Percentiles rank a stretch among this genome's conserved stretches.
phyloP scores from a whole-genome alignment of 2,888 invertebrate genomes.

The Cheiracanthium punctorium region DNA sequence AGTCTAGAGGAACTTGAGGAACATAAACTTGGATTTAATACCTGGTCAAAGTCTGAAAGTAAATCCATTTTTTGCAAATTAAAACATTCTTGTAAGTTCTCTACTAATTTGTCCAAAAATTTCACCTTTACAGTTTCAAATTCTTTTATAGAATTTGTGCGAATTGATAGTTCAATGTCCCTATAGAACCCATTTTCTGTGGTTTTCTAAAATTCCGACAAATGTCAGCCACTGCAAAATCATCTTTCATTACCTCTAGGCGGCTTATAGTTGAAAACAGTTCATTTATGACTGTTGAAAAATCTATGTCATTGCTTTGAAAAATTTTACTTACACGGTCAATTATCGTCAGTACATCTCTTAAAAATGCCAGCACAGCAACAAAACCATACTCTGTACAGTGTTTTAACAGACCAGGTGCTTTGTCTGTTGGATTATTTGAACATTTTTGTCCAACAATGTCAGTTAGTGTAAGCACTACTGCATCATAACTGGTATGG shows the following conservation, averaged over 20 bases:
- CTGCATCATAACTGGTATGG: constrained; percentile 17
- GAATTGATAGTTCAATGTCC: background rate
- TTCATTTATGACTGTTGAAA: constrained; percentile 6
- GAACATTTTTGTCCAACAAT: background rate
- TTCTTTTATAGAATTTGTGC: background rate
- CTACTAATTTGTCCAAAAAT: background rate
- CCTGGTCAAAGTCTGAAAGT: background rate
- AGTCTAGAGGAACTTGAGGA: background rate
- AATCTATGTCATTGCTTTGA: background rate
- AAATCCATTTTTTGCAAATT: background rate
- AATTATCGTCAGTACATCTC: background rate
- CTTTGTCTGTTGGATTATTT: constrained; percentile 2
- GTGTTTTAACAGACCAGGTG: background rate
- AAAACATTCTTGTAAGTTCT: constrained; percentile 3
- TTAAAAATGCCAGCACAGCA: background rate
- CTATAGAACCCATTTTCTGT: too few species aligned
- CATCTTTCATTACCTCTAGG: background rate
- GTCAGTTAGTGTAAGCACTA: background rate
- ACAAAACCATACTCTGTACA: background rate
- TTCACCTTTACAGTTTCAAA: background rate
- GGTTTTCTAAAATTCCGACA: background rate
- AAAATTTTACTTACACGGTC: background rate
- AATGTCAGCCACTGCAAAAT: background rate
- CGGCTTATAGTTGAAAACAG: background rate
- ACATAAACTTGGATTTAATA: background rate